Percentiles rank a stretch among this genome's conserved stretches.
These are phyloP conservation scores for Barnardius zonarius DNA, from an alignment of 2,113 vertebrate genomes.

Conservation along the genomic window DNA sequence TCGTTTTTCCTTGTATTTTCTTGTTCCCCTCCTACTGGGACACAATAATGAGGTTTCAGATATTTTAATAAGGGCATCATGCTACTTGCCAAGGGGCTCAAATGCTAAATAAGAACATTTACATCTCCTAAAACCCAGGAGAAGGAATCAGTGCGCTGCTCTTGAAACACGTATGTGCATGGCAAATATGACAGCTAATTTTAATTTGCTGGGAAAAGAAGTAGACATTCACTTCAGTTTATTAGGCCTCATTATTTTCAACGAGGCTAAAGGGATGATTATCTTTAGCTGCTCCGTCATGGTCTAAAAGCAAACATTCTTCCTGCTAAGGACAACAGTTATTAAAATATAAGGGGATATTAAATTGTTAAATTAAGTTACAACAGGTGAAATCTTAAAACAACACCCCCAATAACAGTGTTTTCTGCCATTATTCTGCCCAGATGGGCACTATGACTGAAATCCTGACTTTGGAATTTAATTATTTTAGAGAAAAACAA, in stretches of 20 bases:
- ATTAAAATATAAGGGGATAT: neutral
- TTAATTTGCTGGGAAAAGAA: neutral
- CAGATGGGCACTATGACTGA: neutral
- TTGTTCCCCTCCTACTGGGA: neutral
- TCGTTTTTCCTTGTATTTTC: neutral
- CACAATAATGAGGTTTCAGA: neutral
- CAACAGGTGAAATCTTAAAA: neutral
- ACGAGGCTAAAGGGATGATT: neutral
- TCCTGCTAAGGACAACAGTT: neutral
- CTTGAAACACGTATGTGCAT: neutral
- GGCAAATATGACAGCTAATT: neutral
- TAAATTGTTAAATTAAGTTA: neutral
- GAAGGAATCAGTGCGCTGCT: neutral
- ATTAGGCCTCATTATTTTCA: slow-evolving; percentile 35
- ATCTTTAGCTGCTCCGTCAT: neutral
- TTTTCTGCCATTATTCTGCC: neutral
- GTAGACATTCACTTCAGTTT: neutral
- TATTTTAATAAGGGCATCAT: neutral
- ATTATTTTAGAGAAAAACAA: slow-evolving; percentile 27
- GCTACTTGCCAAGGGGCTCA: slow-evolving; percentile 16
- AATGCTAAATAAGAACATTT: slow-evolving; percentile 26
- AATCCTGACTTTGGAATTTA: neutral
- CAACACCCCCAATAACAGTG: neutral
- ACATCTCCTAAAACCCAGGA: slow-evolving; percentile 1
- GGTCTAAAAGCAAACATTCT: slow-evolving; percentile 12